Evolutionary conservation across 92 coral and sea anemone genomes (phyloP).

Genomic region (Plumapathes pennacea): DNA sequence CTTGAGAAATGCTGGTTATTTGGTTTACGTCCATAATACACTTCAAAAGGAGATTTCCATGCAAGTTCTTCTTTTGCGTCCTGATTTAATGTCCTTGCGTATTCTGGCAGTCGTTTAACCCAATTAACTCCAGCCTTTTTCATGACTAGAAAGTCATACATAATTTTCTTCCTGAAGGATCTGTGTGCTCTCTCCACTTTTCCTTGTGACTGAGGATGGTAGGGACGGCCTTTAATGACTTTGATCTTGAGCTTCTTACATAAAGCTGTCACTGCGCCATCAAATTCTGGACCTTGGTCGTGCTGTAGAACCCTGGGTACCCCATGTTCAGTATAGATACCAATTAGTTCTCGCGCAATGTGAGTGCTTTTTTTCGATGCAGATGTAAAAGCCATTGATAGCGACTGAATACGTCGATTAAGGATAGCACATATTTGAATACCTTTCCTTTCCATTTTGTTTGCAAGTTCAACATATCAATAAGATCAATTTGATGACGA

Average conservation of each 20-base stretch:
- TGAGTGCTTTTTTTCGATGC: conserved; percentile 6
- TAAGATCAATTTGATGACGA: conserved; percentile 27
- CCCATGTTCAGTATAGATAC: conserved; percentile 22
- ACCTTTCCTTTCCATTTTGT: conserved; percentile 18
- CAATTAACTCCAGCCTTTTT: conserved; percentile 19
- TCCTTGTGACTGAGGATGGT: conserved; percentile 33
- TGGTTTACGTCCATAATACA: conserved; percentile 22
- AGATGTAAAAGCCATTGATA: conserved; percentile 15
- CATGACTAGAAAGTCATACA: conserved; percentile 17
- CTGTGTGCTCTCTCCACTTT: conserved; percentile 32
- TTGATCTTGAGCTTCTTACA: conserved; percentile 20
- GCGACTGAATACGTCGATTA: conserved; percentile 31
- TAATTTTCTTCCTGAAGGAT: conserved; percentile 3
- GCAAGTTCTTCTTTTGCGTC: conserved; percentile 30
- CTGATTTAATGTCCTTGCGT: conserved; percentile 7
- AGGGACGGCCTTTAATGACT: conserved; percentile 33
- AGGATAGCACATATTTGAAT: conserved; percentile 16
- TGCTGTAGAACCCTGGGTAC: conserved; percentile 18
- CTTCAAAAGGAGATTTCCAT: conserved; percentile 38
- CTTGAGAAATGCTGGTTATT: not conserved
- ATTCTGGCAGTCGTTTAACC: conserved; percentile 8
- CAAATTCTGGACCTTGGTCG: conserved; percentile 30
- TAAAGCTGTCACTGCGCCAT: conserved; percentile 17
- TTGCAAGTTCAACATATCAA: conserved; percentile 8
- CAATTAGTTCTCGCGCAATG: conserved; percentile 15